Evolutionary conservation across 2,113 vertebrate species (phyloP).

Genomic region (Balaeniceps rex): DNA sequence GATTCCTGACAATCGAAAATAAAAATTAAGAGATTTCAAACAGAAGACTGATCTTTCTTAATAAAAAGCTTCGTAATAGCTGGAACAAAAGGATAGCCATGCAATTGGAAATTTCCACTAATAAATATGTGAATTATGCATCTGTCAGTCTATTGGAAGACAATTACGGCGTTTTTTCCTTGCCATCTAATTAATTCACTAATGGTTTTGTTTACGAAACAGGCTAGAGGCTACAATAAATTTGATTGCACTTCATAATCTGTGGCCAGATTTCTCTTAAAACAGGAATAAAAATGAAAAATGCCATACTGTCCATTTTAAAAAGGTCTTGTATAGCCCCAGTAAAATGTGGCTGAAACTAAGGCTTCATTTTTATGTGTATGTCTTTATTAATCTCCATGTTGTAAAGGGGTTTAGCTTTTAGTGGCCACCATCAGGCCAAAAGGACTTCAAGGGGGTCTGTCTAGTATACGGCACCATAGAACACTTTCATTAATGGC

Average conservation of each 20-base stretch:
- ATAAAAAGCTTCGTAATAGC: background rate
- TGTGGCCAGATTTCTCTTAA: background rate
- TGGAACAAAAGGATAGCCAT: background rate
- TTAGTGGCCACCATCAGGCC: background rate
- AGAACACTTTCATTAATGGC: background rate
- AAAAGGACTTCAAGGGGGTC: background rate
- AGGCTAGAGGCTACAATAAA: background rate
- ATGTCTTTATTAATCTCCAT: background rate
- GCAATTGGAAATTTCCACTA: background rate
- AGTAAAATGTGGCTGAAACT: background rate
- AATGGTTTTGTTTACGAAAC: constrained; percentile 17
- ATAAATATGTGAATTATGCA: background rate
- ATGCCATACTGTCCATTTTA: background rate
- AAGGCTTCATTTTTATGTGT: background rate
- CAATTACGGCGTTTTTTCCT: accelerated
- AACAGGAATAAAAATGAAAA: background rate
- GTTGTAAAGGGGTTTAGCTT: background rate
- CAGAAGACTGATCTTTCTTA: background rate
- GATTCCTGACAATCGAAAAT: background rate
- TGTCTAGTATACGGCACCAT: background rate
- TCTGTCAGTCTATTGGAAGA: background rate
- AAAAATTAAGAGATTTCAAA: background rate
- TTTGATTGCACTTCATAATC: background rate
- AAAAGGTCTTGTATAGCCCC: background rate
- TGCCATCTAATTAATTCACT: background rate